Evolutionary conservation across 2,888 invertebrate genomes (phyloP), one percentile per base, ranked within the genome.

Genomic region (Drosophila colorata): DNA sequence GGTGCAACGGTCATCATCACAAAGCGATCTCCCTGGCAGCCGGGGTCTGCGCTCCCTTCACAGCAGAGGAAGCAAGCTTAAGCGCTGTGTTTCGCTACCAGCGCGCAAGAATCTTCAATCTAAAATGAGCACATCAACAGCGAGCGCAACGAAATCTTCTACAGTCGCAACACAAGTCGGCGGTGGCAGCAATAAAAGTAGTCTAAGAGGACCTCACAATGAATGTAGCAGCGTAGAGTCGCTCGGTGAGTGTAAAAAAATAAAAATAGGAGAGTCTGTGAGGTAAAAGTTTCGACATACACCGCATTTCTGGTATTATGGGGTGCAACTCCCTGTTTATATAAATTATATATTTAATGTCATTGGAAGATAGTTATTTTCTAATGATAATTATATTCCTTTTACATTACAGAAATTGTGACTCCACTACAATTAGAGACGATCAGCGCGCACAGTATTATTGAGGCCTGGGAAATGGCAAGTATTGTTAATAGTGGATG

Each of bases 381-480:
- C 2, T 2, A 31, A 31, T 31, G 3, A 23, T 47, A 16, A 48
- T 51, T 47, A 4, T 55, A 4, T 46, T 37, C 4, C 7, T 20
- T 23, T 37, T 53, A 28, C 13, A 0, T 84, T 88, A 4, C 77
- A 85, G 78, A 74, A 48, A 58, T 80, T 82, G 89, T 91, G 71
- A 83, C 90, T 23, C 90, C 91, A 2, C 80, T 84, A 33, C 87
- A 90, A 47, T 79, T 90, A 60, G 91, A 92, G 56, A 91, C 87
- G 14, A 87, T 93, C 31, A 90, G 93, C 40, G 91, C 93, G 16
- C 94, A 95, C 56, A 91, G 93, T 16, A 93, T 96, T 43, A 93
- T 95, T 40, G 95, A 96, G 78, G 94, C 95, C 89, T 96, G 96
- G 95, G 95, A 96, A 91, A 93, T 94, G 58, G 95, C 95, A 8